These are phyloP conservation scores for Artibeus lituratus DNA, from an alignment of 2,797 vertebrate species.

Conservation along the genomic window DNA sequence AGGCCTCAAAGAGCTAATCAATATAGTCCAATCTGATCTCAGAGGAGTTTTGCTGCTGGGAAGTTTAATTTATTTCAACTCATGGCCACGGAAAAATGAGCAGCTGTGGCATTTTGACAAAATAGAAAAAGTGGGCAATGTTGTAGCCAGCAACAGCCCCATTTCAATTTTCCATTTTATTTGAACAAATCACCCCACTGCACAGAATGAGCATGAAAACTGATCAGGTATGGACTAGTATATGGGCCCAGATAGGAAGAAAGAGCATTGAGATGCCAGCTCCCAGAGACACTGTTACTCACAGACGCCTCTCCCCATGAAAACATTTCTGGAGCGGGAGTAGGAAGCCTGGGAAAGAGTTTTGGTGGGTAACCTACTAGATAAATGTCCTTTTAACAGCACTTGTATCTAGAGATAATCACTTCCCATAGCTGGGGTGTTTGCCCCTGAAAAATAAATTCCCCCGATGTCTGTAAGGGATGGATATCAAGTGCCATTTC, in stretches of 20 bases:
- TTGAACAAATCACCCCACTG: conserved; percentile 78
- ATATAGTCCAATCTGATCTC: conserved; percentile 85
- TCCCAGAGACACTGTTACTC: conserved; percentile 36
- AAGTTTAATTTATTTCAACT: conserved; percentile 87
- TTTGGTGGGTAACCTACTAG: background rate
- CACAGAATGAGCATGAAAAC: conserved; percentile 77
- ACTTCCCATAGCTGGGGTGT: background rate
- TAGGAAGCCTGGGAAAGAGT: background rate
- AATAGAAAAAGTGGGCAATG: conserved; percentile 75
- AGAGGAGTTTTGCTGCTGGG: conserved; percentile 80
- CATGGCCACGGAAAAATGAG: conserved; percentile 81
- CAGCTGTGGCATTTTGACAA: conserved; percentile 77
- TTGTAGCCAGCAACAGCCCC: conserved; percentile 74
- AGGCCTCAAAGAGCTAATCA: conserved; percentile 85
- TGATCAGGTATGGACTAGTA: conserved; percentile 58
- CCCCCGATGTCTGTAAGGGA: conserved; percentile 45
- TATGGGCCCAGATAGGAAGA: background rate
- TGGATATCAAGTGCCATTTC: conserved; percentile 62
- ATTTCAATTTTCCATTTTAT: conserved; percentile 83
- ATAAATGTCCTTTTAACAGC: conserved; percentile 49
- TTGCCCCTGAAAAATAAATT: conserved; percentile 65
- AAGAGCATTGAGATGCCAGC: conserved; percentile 46
- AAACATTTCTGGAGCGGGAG: conserved; percentile 29
- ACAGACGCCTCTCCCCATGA: background rate
- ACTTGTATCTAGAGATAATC: conserved; percentile 45